Conservation (phyloP, 2,113 vertebrate species). For the Lethenteron camtschaticum region DNA sequence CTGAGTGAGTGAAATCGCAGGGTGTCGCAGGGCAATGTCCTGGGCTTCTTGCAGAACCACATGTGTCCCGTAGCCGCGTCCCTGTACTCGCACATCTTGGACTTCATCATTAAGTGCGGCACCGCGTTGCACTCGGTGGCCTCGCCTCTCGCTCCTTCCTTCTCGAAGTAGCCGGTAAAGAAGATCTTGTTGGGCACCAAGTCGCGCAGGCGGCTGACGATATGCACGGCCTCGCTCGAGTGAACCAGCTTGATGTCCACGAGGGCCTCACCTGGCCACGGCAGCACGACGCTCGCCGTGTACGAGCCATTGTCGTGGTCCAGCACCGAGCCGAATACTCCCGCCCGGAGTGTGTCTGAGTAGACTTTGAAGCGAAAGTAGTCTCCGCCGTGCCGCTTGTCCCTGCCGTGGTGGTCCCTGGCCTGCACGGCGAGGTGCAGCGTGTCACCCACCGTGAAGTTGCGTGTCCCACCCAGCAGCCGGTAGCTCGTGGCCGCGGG, state of each 20-base stretch:
- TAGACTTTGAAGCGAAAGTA: slow-evolving; percentile 17
- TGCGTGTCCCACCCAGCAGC: background rate
- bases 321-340: slow-evolving; percentile 13
- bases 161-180: slow-evolving; percentile 67
- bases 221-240: slow-evolving; percentile 16
- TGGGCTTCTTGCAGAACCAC: slow-evolving; percentile 91
- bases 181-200: slow-evolving; percentile 59
- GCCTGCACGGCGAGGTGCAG: slow-evolving; percentile 11
- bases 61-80: slow-evolving; percentile 67
- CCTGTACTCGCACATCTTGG: slow-evolving; percentile 59
- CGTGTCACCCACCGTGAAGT: slow-evolving; percentile 11
- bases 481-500: slow-evolving; percentile 4
- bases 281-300: slow-evolving; percentile 11
- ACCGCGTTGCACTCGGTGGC: slow-evolving; percentile 66
- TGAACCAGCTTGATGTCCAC: slow-evolving; percentile 15
- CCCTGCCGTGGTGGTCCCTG: slow-evolving; percentile 9
- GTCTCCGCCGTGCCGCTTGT: slow-evolving; percentile 17
- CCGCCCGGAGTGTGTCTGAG: slow-evolving; percentile 12
- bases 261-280: slow-evolving; percentile 14
- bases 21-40: slow-evolving; percentile 51
- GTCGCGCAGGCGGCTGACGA: slow-evolving; percentile 30
- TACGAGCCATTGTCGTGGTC: slow-evolving; percentile 16
- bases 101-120: slow-evolving; percentile 33
- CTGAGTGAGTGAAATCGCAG: slow-evolving; percentile 66
- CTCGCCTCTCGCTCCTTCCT: slow-evolving; percentile 40